Percentiles rank a stretch among this genome's conserved stretches.
These are phyloP conservation scores for Cheilosia pagana DNA, from an alignment of 2,888 invertebrate genomes.

Conservation along the genomic window DNA sequence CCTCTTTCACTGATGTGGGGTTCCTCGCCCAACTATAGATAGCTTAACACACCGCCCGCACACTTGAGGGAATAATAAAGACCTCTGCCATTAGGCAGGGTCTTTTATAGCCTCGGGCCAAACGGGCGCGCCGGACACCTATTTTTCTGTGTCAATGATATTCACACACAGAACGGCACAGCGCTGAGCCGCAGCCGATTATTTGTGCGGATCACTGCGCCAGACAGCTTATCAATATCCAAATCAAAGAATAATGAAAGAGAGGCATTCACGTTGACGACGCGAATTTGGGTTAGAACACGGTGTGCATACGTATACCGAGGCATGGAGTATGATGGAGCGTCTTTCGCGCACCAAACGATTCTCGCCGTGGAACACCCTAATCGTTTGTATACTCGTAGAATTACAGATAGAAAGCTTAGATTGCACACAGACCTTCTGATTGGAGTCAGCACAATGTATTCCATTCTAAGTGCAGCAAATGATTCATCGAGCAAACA, in stretches of 20 bases:
- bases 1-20: conserved; percentile 33
- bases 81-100: conserved; percentile 72
- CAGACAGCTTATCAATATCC: conserved; percentile 75
- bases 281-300: conserved; percentile 72
- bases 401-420: conserved; percentile 68
- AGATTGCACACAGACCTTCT: conserved; percentile 60
- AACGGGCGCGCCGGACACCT: conserved; percentile 65
- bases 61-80: conserved; percentile 76
- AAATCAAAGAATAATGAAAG: conserved; percentile 72
- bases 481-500: conserved; percentile 62
- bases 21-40: conserved; percentile 21
- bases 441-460: conserved; percentile 44
- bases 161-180: conserved; percentile 45
- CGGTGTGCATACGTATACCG: conserved; percentile 71
- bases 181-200: neutral
- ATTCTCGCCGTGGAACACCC: conserved; percentile 66
- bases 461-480: conserved; percentile 43
- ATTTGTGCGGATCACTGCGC: conserved; percentile 65
- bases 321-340: conserved; percentile 37
- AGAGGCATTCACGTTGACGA: conserved; percentile 55
- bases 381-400: conserved; percentile 48
- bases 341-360: conserved; percentile 44
- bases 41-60: conserved; percentile 52
- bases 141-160: conserved; percentile 73
- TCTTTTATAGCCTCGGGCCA: conserved; percentile 77